A percentile compares a stretch with the other conserved stretches of the same genome.
These are phyloP conservation scores for Aphrophora alni DNA, from an alignment of 2,888 invertebrate species.

Conservation along the genomic window DNA sequence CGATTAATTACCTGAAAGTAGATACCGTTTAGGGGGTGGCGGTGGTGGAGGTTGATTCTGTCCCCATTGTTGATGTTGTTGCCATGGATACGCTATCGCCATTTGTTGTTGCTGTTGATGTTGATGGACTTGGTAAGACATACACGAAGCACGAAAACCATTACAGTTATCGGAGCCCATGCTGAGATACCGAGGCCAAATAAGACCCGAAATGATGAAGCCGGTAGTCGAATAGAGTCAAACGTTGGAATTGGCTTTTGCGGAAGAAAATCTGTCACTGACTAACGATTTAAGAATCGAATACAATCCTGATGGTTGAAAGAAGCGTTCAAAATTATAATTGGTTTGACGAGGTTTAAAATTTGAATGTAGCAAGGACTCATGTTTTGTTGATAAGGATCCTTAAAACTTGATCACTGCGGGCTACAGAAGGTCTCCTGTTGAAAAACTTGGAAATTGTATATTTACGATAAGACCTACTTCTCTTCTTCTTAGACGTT, in stretches of 20 bases:
- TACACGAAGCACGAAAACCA: conserved; percentile 41
- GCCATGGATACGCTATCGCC: conserved; percentile 33
- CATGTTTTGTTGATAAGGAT: not conserved
- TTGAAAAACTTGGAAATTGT: not conserved
- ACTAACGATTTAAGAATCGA: conserved; percentile 14
- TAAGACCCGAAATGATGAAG: conserved; percentile 30
- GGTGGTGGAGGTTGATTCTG: conserved; percentile 34
- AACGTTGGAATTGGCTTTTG: not conserved
- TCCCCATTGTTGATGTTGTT: conserved; percentile 35
- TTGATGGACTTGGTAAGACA: conserved; percentile 39
- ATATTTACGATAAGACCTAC: not conserved
- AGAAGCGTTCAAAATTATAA: not conserved
- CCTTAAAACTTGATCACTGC: not conserved
- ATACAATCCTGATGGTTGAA: conserved; percentile 32
- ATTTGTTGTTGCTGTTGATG: conserved; percentile 45
- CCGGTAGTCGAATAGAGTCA: not conserved
- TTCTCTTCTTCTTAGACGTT: not conserved
- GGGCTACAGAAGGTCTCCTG: not conserved
- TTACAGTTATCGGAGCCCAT: conserved; percentile 47
- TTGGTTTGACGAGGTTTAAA: not conserved
- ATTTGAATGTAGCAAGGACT: not conserved
- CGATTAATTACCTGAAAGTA: conserved; percentile 44
- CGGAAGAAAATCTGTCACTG: not conserved
- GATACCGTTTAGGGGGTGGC: conserved; percentile 48
- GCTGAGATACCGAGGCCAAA: conserved; percentile 30